phyloP scores from a whole-genome alignment of 2,888 invertebrate genomes.

The Charanyca ferruginea region DNA sequence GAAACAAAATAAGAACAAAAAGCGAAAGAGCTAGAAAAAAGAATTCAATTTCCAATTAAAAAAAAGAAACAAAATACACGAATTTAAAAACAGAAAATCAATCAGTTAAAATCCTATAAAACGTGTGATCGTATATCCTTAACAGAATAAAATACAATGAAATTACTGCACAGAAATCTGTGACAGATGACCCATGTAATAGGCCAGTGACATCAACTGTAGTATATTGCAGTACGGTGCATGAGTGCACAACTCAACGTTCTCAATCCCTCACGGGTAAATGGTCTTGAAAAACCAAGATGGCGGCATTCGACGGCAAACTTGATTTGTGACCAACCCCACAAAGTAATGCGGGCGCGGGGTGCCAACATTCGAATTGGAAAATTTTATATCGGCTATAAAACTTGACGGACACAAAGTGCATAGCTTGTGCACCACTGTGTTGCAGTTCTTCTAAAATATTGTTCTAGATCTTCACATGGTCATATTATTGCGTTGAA shows the following conservation, averaged over 20 bases:
- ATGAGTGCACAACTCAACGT: conserved; percentile 68
- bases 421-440: conserved; percentile 21
- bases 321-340: conserved; percentile 81
- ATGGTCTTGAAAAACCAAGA: conserved; percentile 77
- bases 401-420: conserved; percentile 62
- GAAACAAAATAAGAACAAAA: neutral
- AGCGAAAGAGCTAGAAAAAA: neutral
- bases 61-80: neutral
- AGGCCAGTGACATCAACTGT: conserved; percentile 54
- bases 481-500: too few relatives aligned
- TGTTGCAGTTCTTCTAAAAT: conserved; percentile 23
- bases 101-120: conserved; percentile 5
- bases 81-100: conserved; percentile 17
- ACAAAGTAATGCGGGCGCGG: conserved; percentile 74
- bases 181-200: conserved; percentile 61
- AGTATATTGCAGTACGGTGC: conserved; percentile 51
- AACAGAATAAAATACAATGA: conserved; percentile 29
- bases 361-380: conserved; percentile 79
- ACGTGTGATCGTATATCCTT: conserved; percentile 6
- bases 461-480: conserved; percentile 8
- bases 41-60: conserved; percentile 3
- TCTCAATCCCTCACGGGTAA: conserved; percentile 74
- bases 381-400: conserved; percentile 73
- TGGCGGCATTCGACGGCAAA: conserved; percentile 74
- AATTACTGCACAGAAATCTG: conserved; percentile 50